Evolutionary conservation across 1,140 invertebrate genomes (phyloP), one percentile per base, ranked within the genome.

Genomic region (Drosophila eugracilis): DNA sequence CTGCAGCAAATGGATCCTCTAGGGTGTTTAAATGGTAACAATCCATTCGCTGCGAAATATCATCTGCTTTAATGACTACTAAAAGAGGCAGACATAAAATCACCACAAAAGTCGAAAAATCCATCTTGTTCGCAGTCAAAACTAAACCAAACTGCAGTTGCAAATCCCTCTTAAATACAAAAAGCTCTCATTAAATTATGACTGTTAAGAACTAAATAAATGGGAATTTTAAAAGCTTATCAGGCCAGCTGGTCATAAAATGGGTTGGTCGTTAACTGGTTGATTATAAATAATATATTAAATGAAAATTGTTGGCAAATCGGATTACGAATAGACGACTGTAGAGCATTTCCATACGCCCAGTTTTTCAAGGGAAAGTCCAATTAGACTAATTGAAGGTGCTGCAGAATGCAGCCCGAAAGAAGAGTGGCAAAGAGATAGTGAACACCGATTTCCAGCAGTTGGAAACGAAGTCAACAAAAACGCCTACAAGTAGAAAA

Each of bases 371-470:
- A 37, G n/a, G 4, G 10, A 26, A 32, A 39, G 5, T 44, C 17
- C 41, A 65, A 65, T 65, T 60, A 65, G 10, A 10, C 24, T 60
- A 32, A 60, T 39, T 62, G 42, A 30, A 30, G n/a, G 24, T 39
- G 34, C 17, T 17, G 4, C 42, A 24, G 6, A 48, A 17, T 24
- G 30, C 55, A 36, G 15, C 22, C 24, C 2, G 7, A 42, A 26
- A 4, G 7, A 42, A 26, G 5, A 48, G 4, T 14, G 10, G 24
- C 22, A 36, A 22, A 3, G 19, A 30, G 60, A 26, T n/a, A n/a
- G n/a, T n/a, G n/a, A n/a, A n/a, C n/a, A n/a, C n/a, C n/a, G n/a
- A n/a, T n/a, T n/a, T n/a, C n/a, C n/a, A n/a, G n/a, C n/a, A n/a
- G n/a, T n/a, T n/a, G n/a, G n/a, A n/a, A n/a, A n/a, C n/a, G n/a